Percentiles rank a stretch among this genome's conserved stretches.
Conservation (phyloP, 2,113 vertebrate genomes). For the Athene cunicularia region DNA sequence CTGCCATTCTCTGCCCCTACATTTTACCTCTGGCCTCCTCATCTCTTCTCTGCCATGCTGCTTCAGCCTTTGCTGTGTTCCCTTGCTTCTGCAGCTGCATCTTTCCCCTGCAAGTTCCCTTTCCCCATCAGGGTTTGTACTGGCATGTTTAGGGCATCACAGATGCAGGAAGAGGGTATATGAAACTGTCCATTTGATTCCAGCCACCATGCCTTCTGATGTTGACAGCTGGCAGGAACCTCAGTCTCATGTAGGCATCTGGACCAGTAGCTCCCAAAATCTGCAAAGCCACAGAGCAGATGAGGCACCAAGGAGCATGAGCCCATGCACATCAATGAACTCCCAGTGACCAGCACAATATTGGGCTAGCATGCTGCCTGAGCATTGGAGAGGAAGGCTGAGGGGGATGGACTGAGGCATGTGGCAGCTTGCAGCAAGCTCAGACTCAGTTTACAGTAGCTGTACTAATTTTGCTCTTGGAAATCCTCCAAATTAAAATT, state of each 20-base stretch:
- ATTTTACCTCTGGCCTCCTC: not conserved
- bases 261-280: fast-evolving
- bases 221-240: not conserved
- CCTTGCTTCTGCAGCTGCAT: not conserved
- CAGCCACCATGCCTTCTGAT: not conserved
- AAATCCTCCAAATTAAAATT: not conserved
- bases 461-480: not conserved
- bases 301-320: not conserved
- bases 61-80: not conserved
- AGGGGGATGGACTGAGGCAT: not conserved
- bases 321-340: fast-evolving
- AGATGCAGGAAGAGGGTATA: fast-evolving
- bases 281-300: not conserved
- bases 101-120: not conserved
- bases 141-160: not conserved
- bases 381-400: not conserved
- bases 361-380: not conserved
- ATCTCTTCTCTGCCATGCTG: not conserved
- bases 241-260: not conserved
- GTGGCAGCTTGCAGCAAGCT: not conserved
- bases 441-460: not conserved
- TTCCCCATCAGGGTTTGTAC: not conserved
- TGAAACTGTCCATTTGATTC: not conserved
- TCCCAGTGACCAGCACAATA: not conserved
- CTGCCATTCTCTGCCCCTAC: not conserved